Evolutionary conservation across 2,113 vertebrate genomes (phyloP).

Genomic region (Stegastes partitus): DNA sequence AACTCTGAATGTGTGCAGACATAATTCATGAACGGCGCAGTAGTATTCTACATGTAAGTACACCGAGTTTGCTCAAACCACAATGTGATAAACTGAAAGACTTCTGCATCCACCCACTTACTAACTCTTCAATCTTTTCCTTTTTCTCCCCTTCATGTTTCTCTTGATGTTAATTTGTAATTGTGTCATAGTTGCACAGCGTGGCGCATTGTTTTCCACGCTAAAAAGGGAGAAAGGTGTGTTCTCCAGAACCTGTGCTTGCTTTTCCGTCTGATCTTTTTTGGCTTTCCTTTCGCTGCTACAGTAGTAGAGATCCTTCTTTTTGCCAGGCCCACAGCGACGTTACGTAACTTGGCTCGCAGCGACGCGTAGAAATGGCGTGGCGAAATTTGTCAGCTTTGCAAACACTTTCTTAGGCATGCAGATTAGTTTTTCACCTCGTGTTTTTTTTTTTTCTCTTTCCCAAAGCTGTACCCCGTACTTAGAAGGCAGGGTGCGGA

Average conservation of each 20-base stretch:
- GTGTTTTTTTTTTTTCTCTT: neutral
- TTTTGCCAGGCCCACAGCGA: constrained; percentile 1
- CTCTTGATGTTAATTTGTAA: neutral
- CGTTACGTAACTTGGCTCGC: constrained; percentile 2
- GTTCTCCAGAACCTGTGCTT: neutral
- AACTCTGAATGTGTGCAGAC: neutral
- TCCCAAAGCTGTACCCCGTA: neutral
- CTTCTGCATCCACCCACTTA: neutral
- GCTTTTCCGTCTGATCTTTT: constrained; percentile 3
- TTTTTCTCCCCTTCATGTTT: neutral
- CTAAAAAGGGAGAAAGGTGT: constrained; percentile 15
- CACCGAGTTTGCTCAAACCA: neutral
- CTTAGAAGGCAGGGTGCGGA: no score
- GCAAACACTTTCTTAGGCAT: neutral
- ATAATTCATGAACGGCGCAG: constrained; percentile 29
- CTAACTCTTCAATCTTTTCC: neutral
- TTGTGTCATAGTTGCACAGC: neutral
- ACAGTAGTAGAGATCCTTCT: neutral
- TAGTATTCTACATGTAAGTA: neutral
- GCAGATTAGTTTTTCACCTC: neutral
- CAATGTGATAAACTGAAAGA: neutral
- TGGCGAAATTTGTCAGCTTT: neutral
- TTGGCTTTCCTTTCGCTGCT: neutral
- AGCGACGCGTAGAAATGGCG: neutral
- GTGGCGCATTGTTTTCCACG: neutral